Conservation (phyloP, 1,140 invertebrate species). For the Lordiphosa clarofinis region DNA sequence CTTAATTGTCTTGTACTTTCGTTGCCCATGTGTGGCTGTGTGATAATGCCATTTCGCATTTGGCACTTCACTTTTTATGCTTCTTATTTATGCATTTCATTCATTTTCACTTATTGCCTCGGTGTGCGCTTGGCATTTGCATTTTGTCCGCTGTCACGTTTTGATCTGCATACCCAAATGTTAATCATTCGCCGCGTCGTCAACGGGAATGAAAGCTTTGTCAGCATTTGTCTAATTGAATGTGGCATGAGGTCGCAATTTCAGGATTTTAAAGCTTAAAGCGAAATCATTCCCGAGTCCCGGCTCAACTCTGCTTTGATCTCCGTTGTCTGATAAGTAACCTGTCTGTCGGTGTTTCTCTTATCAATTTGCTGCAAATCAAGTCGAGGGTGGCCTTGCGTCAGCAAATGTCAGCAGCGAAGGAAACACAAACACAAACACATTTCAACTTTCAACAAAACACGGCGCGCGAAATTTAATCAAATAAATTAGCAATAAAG, state of each 20-base stretch:
- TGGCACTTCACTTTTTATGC: constrained; percentile 63
- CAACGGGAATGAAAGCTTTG: constrained; percentile 7
- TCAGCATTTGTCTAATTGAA: constrained; percentile 66
- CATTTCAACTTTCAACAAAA: constrained; percentile 40
- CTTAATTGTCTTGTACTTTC: constrained; percentile 52
- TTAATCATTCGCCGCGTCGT: constrained; percentile 42
- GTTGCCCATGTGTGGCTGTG: constrained; percentile 8
- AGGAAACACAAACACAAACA: too few species aligned
- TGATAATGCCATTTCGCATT: constrained; percentile 56
- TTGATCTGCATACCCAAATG: constrained; percentile 59
- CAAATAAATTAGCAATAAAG: constrained; percentile 77
- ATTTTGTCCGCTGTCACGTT: constrained; percentile 46
- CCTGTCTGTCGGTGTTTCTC: constrained; percentile 29
- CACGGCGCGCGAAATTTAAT: constrained; percentile 65
- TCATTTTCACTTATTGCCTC: constrained; percentile 59
- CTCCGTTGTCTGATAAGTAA: constrained; percentile 32
- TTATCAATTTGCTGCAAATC: constrained; percentile 63
- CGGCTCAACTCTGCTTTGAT: constrained; percentile 46
- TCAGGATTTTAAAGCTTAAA: constrained; percentile 29
- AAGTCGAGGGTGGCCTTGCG: constrained; percentile 23
- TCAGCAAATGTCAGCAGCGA: constrained; percentile 51
- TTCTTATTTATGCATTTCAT: constrained; percentile 66
- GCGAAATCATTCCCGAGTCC: constrained; percentile 21
- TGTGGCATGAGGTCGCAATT: constrained; percentile 22
- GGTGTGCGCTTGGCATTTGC: constrained; percentile 52